Percentiles rank a stretch among this genome's conserved stretches.
Evolutionary conservation across 2,888 invertebrate species (phyloP).

Genomic region (Caenorhabditis virilis): DNA sequence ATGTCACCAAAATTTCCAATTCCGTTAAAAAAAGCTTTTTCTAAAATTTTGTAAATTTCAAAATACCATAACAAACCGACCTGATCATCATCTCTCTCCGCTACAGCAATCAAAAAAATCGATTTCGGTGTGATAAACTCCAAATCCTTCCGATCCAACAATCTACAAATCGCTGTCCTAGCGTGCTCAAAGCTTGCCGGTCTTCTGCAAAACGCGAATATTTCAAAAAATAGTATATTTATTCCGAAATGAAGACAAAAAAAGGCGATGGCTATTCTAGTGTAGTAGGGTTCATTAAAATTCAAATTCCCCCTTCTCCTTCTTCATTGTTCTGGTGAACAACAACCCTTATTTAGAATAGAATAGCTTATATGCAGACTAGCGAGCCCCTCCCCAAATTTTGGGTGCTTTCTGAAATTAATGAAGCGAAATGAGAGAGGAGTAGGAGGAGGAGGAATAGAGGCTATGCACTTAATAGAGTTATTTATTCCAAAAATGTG

Average conservation of each 20-base stretch:
- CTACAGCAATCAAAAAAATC: not conserved
- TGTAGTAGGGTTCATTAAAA: constrained; percentile 4
- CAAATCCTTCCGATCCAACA: constrained; percentile 1
- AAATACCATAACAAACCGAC: too few species aligned
- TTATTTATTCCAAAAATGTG: too few species aligned
- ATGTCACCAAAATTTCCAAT: too few species aligned
- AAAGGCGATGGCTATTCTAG: not conserved
- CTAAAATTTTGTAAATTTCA: too few species aligned
- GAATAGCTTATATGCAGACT: too few species aligned
- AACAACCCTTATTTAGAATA: too few species aligned
- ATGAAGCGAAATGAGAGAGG: constrained; percentile 2
- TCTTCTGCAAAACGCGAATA: not conserved
- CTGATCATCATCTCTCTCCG: not conserved
- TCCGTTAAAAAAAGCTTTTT: too few species aligned
- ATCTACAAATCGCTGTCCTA: constrained; percentile 3
- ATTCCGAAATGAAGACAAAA: not conserved
- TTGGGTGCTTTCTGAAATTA: too few species aligned
- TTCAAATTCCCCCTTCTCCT: not conserved
- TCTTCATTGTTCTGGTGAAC: not conserved
- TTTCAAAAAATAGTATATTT: not conserved
- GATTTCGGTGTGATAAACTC: not conserved
- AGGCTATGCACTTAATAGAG: too few species aligned
- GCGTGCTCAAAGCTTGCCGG: constrained; percentile 4
- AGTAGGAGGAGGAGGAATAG: not conserved
- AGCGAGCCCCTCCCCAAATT: too few species aligned